Base-by-base conservation (phyloP, 2,888 invertebrate genomes). In the Campoletis raptor region DNA sequence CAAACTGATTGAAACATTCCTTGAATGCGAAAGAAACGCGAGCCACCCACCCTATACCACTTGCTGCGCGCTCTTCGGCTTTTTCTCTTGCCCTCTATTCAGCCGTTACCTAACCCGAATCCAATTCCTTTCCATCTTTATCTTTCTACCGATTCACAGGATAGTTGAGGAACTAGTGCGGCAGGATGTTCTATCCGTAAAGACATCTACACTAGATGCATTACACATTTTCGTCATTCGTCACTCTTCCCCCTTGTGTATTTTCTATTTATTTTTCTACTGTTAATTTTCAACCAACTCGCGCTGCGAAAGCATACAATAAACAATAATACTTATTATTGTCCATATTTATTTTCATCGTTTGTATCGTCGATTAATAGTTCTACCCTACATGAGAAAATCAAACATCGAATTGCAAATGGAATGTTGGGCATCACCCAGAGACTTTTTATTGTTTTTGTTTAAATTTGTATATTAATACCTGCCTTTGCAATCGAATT, bases 1-100 rank as follows among this genome's bases (percentile, higher is more conserved):
- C 94, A 94, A 94, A 94, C 94, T 94, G 94, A 94, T 94, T 94
- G 94, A 94, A 94, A 94, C 94, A 94, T 94, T 94, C 94, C 94
- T 94, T 94, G 94, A 94, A 94, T 94, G 94, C 94, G 93, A 94
- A 94, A 94, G 94, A 94, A 93, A 94, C 94, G 94, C 94, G 94
- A 94, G 93, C 92, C 92, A 90, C 87, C 90, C 90, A 89, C 90
- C 85, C 84, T 88, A 82, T 87, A 81, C 74, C 80, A 42, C 70
- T 87, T 80, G 79, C 52, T 85, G 48, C 81, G 48, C 81, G 79
- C 77, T 66, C 45, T 21, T 85, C 72, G 77, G 83, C 70, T 83
- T 81, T 81, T 85, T 85, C 87, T 87, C 89, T 67, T 69, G 64
- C 30, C 36, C 70, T 30, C 69, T 52, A 30, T 85, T 66, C 72